phyloP scores from a whole-genome alignment of 2,113 vertebrate species.

The Ptyas mucosa region DNA sequence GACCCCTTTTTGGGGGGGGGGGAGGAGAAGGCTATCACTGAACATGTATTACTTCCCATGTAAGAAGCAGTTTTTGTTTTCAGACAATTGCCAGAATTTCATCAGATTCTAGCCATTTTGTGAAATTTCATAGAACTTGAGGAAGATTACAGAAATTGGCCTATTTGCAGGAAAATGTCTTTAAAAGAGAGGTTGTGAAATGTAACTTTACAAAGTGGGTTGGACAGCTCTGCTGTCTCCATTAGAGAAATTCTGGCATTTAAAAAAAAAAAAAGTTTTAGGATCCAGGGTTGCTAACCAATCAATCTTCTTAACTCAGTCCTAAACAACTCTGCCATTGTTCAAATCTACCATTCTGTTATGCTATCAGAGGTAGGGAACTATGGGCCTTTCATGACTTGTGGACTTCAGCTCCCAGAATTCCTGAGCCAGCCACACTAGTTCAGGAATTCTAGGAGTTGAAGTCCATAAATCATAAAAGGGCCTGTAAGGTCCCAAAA shows the following conservation, averaged over 20 bases:
- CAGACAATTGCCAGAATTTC: neutral
- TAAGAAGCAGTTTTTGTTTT: neutral
- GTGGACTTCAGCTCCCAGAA: neutral
- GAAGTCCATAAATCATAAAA: neutral
- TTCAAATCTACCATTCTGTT: neutral
- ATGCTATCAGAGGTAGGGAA: neutral
- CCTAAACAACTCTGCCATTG: neutral
- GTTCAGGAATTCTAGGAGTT: neutral
- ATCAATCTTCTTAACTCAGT: neutral
- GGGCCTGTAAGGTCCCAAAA: no score
- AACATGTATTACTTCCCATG: neutral
- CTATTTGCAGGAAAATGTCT: neutral
- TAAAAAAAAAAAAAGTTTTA: neutral
- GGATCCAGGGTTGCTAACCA: neutral
- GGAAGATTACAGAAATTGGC: neutral
- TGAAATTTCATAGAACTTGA: neutral
- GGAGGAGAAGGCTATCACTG: neutral
- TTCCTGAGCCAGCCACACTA: neutral
- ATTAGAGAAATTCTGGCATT: neutral
- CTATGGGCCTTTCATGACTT: neutral
- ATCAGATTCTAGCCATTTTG: neutral
- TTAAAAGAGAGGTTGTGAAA: neutral
- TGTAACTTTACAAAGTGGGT: neutral
- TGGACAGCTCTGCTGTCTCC: neutral
- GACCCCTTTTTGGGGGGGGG: neutral